Evolutionary conservation across 2,888 invertebrate genomes (phyloP), one percentile per base, ranked within the genome.

Genomic region (Lochmaea crataegi): DNA sequence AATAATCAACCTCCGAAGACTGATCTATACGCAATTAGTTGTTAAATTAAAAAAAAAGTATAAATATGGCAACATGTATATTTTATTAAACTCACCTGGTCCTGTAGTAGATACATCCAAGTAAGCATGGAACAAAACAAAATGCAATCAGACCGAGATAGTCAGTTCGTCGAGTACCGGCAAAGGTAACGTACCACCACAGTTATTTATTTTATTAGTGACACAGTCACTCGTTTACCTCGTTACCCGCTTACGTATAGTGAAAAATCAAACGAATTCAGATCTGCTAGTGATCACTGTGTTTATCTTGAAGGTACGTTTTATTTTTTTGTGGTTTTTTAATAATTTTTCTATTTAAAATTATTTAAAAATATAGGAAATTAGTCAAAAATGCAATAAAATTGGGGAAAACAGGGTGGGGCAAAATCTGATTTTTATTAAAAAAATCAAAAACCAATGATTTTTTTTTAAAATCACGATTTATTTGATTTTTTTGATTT

Each of bases 61-160:
- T 74, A 77, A 77, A 80, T 76, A 74, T 81, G 82, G 81, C 82
- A 82, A 82, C 82, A 16, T 71, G 48, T 63, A 74, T 63, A 74
- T n/a, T n/a, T n/a, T n/a, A n/a, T 78, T 76, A 64, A 58, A 80
- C 83, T 83, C 81, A 84, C 84, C 84, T 84, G 84, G 81, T 84
- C 84, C 84, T 84, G 77, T 70, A 69, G 77, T 70, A 69, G 75
- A 75, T 78, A 79, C 77, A 38, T 71, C 74, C 78, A 80, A 82
- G 84, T 81, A 82, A 83, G 85, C 85, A 83, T 85, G 85, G 80
- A 86, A 85, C 84, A 83, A 85, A 86, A 85, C 84, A 85, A 85
- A 84, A 83, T 82, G 82, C 83, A 85, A 84, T 86, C 84, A 85
- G 85, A 80, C 83, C 83, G 81, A 80, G 84, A 81, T 82, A 85